phyloP scores from a whole-genome alignment of 2,797 vertebrate species.

The Geotrypetes seraphini region DNA sequence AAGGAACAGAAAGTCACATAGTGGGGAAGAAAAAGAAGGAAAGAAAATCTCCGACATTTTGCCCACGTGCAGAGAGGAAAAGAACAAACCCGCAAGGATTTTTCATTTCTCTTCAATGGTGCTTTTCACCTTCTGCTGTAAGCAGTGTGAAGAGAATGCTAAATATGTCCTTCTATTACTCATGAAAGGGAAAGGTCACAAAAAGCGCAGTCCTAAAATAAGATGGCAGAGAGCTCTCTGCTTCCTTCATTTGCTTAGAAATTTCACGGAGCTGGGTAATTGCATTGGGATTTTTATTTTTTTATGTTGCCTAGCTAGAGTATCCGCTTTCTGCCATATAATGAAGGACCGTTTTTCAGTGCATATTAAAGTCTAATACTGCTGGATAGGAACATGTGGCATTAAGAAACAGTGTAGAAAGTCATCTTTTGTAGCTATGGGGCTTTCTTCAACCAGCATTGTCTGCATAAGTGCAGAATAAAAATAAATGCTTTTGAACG shows the following conservation, averaged over 20 bases:
- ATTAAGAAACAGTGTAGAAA: too few species aligned
- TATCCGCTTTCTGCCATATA: too few species aligned
- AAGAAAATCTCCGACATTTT: conserved; percentile 3
- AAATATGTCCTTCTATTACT: conserved; percentile 18
- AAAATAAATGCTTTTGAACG: too few species aligned
- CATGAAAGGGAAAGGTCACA: conserved; percentile 14
- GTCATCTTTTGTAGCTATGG: too few species aligned
- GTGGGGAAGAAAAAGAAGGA: conserved; percentile 2
- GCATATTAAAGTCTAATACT: too few species aligned
- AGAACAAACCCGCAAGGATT: conserved; percentile 7
- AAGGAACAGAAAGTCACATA: not conserved
- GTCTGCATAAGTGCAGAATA: too few species aligned
- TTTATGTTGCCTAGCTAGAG: too few species aligned
- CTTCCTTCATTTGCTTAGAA: not conserved
- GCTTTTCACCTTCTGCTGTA: conserved; percentile 12
- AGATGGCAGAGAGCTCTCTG: not conserved
- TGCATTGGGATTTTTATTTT: too few species aligned
- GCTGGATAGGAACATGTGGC: too few species aligned
- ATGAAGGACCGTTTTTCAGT: too few species aligned
- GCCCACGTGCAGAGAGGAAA: not conserved
- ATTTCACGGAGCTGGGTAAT: conserved; percentile 10
- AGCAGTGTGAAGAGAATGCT: conserved; percentile 30
- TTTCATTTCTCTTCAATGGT: conserved; percentile 11
- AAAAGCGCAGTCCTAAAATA: not conserved
- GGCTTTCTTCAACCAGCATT: too few species aligned